Evolutionary conservation across 1,140 invertebrate species (phyloP).

Genomic region (Bactericera cockerelli): DNA sequence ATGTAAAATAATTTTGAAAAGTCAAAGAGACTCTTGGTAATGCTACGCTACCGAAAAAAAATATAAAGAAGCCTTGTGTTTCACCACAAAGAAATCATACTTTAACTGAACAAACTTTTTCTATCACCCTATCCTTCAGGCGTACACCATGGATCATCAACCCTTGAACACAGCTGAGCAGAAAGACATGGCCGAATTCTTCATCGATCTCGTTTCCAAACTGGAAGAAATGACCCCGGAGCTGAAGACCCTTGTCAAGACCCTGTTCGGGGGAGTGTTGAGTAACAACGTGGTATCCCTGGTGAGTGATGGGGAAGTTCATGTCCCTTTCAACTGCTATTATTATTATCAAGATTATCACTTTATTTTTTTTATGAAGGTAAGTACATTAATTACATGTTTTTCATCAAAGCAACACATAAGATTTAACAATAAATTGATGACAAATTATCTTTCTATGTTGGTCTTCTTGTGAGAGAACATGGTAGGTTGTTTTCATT

Average conservation of each 20-base stretch:
- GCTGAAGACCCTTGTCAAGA: slow-evolving; percentile 77
- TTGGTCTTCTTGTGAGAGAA: no score
- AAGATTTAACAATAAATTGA: no score
- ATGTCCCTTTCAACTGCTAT: slow-evolving; percentile 11
- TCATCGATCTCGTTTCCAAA: slow-evolving; percentile 89
- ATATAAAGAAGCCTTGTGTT: no score
- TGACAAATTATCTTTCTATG: no score
- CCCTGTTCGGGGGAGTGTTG: slow-evolving; percentile 77
- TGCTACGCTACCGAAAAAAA: no score
- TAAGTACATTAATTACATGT: slow-evolving; percentile 1
- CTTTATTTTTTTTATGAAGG: no score
- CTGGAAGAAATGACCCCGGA: slow-evolving; percentile 89
- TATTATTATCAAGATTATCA: slow-evolving; percentile 10
- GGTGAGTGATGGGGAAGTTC: slow-evolving; percentile 34
- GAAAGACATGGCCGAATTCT: slow-evolving; percentile 97
- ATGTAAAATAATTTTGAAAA: no score
- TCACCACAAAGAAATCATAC: no score
- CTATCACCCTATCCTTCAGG: no score
- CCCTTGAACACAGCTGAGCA: slow-evolving; percentile 91
- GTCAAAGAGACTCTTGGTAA: no score
- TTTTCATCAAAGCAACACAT: slow-evolving; percentile 11
- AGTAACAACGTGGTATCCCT: slow-evolving; percentile 90
- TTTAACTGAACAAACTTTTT: no score
- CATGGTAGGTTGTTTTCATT: no score
- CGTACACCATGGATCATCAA: slow-evolving; percentile 89